Evolutionary conservation across 2,888 invertebrate species (phyloP), one percentile per base, ranked within the genome.

Genomic region (Hypsopygia costalis): DNA sequence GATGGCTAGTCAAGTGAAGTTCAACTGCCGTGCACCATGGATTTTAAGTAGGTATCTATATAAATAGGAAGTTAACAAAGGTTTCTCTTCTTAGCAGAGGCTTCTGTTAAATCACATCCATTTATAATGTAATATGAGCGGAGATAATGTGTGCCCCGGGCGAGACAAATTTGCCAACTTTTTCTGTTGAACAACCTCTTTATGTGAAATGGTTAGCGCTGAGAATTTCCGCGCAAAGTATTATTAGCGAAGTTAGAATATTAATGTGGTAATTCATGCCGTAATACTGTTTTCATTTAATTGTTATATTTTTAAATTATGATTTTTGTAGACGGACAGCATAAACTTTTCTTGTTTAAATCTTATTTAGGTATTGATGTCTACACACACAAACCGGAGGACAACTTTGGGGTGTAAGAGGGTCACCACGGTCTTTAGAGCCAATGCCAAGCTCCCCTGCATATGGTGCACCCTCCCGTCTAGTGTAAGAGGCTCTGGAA

Each of bases 161-260:
- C 65, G 60, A 66, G 72, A 73, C 69, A 71, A 74, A 74, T 74
- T 70, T 66, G 62, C 71, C 49, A 73, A 73, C 70, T 73, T 74
- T 73, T 73, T 71, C 68, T 70, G 72, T 72, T 71, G 62, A 71
- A 72, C 68, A 71, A 71, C 63, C 70, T 69, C 66, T 71, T 65
- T 71, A 69, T 71, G 58, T 65, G 59, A 63, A 72, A 72, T 69
- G 69, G 67, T 70, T 61, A 65, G 55, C 60, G 57, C 49, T 40
- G 60, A 52, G 55, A 62, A 66, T 68, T 69, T 65, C 52, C 51
- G 48, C 49, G 52, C 51, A 52, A 68, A 70, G 65, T 70, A 69
- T 67, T 73, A 71, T 72, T 67, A 67, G 56, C 50, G 54, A 71
- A 69, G 67, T 68, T 71, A 46, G 58, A 58, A 59, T 66, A 62